Percentiles rank a stretch among this genome's conserved stretches.
These are phyloP conservation scores for Bombus superbus DNA, from an alignment of 1,140 invertebrate species.

Conservation along the genomic window DNA sequence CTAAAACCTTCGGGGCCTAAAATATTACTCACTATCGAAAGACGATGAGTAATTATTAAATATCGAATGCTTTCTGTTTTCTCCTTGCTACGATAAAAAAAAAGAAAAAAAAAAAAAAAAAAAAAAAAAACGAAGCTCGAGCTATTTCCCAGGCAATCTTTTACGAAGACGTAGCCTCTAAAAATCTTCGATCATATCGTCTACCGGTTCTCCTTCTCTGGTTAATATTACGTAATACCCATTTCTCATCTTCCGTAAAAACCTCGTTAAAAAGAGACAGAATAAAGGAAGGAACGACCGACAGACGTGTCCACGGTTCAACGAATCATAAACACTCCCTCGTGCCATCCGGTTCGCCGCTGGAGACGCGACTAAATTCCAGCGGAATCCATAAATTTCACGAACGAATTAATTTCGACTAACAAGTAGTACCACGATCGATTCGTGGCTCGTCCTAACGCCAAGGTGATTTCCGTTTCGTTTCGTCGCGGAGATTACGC, in stretches of 20 bases:
- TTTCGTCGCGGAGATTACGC: background rate
- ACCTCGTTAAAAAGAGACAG: background rate
- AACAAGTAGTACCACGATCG: background rate
- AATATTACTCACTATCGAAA: too few relatives aligned
- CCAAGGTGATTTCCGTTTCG: background rate
- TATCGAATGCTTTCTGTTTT: too few relatives aligned
- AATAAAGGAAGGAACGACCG: background rate
- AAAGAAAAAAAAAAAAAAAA: too few relatives aligned
- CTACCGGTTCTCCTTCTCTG: background rate
- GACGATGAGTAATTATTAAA: too few relatives aligned
- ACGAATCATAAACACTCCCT: slow-evolving; percentile 4
- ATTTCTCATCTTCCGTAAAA: background rate
- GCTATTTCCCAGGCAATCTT: too few relatives aligned
- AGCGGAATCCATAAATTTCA: slow-evolving; percentile 19
- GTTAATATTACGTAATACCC: background rate
- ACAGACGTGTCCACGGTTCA: slow-evolving; percentile 8
- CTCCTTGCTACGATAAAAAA: too few relatives aligned
- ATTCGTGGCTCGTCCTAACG: background rate
- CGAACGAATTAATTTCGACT: slow-evolving; percentile 18
- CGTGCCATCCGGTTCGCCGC: slow-evolving; percentile 11
- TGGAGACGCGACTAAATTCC: slow-evolving; percentile 20
- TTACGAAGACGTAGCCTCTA: background rate
- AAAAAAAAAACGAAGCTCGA: too few relatives aligned
- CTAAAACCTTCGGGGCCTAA: too few relatives aligned
- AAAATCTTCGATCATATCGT: background rate